Evolutionary conservation across 2,113 vertebrate species (phyloP).

Genomic region (Scomber scombrus): DNA sequence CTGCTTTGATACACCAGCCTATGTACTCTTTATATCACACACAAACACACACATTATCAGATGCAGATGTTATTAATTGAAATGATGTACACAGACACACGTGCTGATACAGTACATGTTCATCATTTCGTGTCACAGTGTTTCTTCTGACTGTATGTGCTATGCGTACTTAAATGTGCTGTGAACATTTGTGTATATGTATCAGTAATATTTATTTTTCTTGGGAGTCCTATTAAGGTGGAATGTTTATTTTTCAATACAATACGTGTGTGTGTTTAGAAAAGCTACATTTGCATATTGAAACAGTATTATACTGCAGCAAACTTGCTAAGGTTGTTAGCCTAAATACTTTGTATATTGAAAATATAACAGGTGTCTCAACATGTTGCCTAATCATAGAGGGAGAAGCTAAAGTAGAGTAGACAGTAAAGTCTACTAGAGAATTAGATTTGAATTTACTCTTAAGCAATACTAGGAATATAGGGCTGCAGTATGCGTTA

Average conservation of each 20-base stretch:
- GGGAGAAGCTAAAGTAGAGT: background rate
- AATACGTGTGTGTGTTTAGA: background rate
- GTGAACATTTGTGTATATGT: constrained; percentile 50
- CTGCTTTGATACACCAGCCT: constrained; percentile 30
- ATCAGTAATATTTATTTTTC: constrained; percentile 29
- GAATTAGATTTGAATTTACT: too few species aligned
- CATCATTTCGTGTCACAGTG: constrained; percentile 23
- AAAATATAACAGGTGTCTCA: background rate
- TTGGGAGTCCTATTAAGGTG: background rate
- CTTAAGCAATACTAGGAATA: background rate
- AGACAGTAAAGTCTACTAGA: background rate
- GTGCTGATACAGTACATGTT: constrained; percentile 11
- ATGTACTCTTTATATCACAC: background rate
- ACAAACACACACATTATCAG: constrained; percentile 2
- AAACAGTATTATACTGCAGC: too few species aligned
- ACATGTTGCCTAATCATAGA: background rate
- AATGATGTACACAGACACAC: background rate
- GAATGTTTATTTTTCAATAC: constrained; percentile 44
- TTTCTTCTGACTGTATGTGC: constrained; percentile 23
- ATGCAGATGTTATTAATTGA: background rate
- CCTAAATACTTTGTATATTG: background rate
- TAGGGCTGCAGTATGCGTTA: background rate
- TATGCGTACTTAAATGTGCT: constrained; percentile 18
- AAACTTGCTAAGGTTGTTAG: background rate
- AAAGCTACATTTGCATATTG: background rate